Percentiles rank a stretch among this genome's conserved stretches.
phyloP scores from a whole-genome alignment of 2,113 vertebrate genomes.

The Ptychochromis oligacanthus region DNA sequence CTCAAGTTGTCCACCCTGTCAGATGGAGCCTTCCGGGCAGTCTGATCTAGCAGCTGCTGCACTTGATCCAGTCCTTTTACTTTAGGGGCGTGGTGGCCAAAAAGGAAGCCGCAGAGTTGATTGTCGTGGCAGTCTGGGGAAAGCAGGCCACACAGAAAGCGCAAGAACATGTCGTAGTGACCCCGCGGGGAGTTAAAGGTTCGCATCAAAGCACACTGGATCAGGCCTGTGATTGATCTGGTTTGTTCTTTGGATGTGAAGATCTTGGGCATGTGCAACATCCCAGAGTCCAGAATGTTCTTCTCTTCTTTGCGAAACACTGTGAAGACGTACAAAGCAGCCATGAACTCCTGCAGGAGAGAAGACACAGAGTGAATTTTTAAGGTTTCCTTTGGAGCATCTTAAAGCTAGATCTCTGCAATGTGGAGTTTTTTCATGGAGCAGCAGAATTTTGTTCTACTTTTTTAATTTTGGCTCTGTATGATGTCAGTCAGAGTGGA shows the following conservation, averaged over 20 bases:
- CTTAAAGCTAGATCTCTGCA: neutral
- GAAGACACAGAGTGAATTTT: neutral
- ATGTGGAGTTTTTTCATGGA: neutral
- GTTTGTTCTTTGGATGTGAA: slow-evolving; percentile 2
- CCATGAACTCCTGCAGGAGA: slow-evolving; percentile 77
- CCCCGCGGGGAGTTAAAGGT: slow-evolving; percentile 35
- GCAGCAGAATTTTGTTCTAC: neutral
- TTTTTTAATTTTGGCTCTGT: neutral
- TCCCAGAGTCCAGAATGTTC: slow-evolving; percentile 56
- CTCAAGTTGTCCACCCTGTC: slow-evolving; percentile 59
- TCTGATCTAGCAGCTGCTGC: slow-evolving; percentile 35
- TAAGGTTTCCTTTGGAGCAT: neutral
- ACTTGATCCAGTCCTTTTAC: slow-evolving; percentile 42
- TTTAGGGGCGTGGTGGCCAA: slow-evolving; percentile 6
- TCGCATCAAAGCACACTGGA: slow-evolving; percentile 50
- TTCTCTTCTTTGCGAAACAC: slow-evolving; percentile 58
- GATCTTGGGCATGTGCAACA: neutral
- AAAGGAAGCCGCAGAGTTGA: slow-evolving; percentile 52
- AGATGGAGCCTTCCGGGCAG: neutral
- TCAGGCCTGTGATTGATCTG: slow-evolving; percentile 43
- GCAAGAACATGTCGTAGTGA: slow-evolving; percentile 75
- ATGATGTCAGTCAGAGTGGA: neutral
- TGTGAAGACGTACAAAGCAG: slow-evolving; percentile 73
- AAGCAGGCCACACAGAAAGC: slow-evolving; percentile 76
- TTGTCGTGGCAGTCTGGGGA: slow-evolving; percentile 47